Evolutionary conservation across 2,888 invertebrate genomes (phyloP).

Genomic region (Dendrolimus houi): DNA sequence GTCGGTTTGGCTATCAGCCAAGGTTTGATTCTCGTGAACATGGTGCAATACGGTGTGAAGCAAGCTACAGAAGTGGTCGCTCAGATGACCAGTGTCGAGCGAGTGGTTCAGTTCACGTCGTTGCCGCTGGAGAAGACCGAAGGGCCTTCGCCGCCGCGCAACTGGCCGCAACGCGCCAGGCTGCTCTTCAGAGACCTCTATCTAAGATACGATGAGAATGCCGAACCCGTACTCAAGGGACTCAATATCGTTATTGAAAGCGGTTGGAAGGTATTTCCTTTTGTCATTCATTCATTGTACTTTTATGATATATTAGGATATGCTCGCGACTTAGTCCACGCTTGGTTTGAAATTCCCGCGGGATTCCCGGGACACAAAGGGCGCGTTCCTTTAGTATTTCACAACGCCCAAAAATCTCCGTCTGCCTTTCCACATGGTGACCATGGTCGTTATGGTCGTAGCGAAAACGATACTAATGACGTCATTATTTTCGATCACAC

Average conservation of each 20-base stretch:
- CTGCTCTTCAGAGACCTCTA: constrained; percentile 78
- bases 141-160: constrained; percentile 73
- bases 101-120: constrained; percentile 86
- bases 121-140: constrained; percentile 83
- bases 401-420: too few species aligned
- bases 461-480: too few species aligned
- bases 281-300: neutral
- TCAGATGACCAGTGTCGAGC: constrained; percentile 89
- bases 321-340: neutral
- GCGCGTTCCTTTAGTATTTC: too few species aligned
- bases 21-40: constrained; percentile 83
- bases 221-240: constrained; percentile 81
- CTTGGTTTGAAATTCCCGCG: neutral
- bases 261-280: constrained; percentile 77
- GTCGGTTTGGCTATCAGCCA: constrained; percentile 85
- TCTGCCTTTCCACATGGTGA: too few species aligned
- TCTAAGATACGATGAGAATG: constrained; percentile 78
- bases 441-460: too few species aligned
- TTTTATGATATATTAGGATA: neutral
- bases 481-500: too few species aligned
- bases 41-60: constrained; percentile 88
- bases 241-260: constrained; percentile 78
- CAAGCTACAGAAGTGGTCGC: constrained; percentile 86
- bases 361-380: neutral
- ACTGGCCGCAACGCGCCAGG: constrained; percentile 79